Percentiles rank a stretch among this genome's conserved stretches.
Evolutionary conservation across 2,113 vertebrate species (phyloP).

Genomic region (Acanthochromis polyacanthus): DNA sequence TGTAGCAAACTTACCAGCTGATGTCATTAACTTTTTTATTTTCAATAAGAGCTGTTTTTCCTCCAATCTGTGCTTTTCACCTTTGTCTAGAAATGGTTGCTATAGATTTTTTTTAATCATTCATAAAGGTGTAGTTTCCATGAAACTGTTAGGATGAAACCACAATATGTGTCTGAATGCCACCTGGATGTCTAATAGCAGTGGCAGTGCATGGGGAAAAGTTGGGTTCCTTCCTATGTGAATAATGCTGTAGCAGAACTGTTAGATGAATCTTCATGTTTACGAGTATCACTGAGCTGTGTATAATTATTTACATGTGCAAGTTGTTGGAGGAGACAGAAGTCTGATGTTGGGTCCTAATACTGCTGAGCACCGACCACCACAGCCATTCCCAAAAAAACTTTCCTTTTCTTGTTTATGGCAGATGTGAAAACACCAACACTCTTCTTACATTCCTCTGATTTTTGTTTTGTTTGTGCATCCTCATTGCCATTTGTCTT

Average conservation of each 20-base stretch:
- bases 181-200: conserved; percentile 27
- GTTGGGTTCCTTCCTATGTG: conserved; percentile 21
- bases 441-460: background rate
- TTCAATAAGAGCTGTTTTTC: background rate
- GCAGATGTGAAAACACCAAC: background rate
- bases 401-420: background rate
- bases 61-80: conserved; percentile 10
- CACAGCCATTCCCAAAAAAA: conserved; percentile 3
- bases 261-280: conserved; percentile 19
- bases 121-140: conserved; percentile 81
- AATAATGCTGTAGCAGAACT: conserved; percentile 50
- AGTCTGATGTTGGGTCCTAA: conserved; percentile 6
- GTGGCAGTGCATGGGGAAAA: conserved; percentile 32
- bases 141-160: conserved; percentile 78
- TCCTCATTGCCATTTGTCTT: conserved; percentile 22
- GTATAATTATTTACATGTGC: conserved; percentile 19
- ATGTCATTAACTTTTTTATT: background rate
- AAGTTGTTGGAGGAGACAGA: background rate
- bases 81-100: conserved; percentile 53
- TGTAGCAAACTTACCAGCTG: conserved; percentile 48
- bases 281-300: conserved; percentile 36
- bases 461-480: background rate
- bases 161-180: conserved; percentile 42
- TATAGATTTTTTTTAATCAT: conserved; percentile 55
- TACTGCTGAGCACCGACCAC: conserved; percentile 33